phyloP scores from a whole-genome alignment of 2,113 vertebrate genomes.

The Neolamprologus sp. region DNA sequence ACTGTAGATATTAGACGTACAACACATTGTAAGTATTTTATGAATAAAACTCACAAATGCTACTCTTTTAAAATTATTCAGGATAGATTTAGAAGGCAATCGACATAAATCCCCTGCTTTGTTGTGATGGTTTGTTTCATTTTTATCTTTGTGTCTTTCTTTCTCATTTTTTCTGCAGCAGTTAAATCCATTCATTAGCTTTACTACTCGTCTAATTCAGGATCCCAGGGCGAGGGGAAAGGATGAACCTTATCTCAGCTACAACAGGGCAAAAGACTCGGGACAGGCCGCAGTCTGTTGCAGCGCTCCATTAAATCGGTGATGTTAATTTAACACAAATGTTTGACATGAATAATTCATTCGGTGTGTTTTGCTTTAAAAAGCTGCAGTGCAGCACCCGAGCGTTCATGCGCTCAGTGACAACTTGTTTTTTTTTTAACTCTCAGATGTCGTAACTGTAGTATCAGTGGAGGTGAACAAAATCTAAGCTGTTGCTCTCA shows the following conservation, averaged over 20 bases:
- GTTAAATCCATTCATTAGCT: background rate
- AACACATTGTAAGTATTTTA: background rate
- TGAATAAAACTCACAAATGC: background rate
- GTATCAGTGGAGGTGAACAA: conserved; percentile 1
- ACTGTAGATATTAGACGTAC: background rate
- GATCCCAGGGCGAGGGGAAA: background rate
- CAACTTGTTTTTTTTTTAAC: conserved; percentile 6
- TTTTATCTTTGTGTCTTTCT: background rate
- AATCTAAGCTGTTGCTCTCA: background rate
- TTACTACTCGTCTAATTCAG: background rate
- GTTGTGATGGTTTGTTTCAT: conserved; percentile 43
- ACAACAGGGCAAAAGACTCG: background rate
- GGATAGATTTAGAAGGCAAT: background rate
- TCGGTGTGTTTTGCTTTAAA: background rate
- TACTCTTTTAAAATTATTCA: background rate
- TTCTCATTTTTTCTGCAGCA: background rate
- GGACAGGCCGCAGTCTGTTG: background rate
- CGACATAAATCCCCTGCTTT: background rate
- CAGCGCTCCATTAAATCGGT: background rate
- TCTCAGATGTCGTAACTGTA: background rate
- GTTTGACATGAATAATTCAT: conserved; percentile 34
- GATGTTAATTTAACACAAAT: conserved; percentile 34
- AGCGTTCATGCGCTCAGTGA: background rate
- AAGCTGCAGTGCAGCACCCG: background rate
- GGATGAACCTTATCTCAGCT: background rate